Conservation (phyloP, 2,797 vertebrate species). For the Falco berigora region DNA sequence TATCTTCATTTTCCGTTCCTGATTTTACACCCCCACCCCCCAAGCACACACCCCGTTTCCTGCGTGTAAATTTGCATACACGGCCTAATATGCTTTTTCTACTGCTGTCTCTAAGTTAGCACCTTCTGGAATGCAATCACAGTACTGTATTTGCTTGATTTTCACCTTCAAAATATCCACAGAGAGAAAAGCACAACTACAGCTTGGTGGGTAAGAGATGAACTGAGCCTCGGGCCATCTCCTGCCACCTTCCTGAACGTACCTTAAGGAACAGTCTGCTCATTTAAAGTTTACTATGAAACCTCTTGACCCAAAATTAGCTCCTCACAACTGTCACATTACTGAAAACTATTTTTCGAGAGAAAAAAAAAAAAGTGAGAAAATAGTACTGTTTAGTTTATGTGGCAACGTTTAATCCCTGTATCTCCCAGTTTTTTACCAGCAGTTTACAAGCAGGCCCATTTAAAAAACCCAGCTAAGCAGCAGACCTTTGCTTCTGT, state of each 20-base stretch:
- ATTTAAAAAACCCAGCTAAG: neutral
- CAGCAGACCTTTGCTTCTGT: neutral
- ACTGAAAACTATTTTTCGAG: neutral
- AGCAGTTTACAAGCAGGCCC: neutral
- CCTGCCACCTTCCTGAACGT: fast-evolving
- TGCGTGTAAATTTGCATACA: neutral
- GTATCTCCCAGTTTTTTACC: neutral
- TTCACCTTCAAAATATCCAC: neutral
- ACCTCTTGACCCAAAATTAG: neutral
- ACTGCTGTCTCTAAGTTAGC: neutral
- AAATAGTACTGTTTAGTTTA: neutral
- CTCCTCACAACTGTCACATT: neutral
- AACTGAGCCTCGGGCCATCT: neutral
- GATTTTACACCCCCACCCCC: fast-evolving
- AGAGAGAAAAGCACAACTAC: neutral
- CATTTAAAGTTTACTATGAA: neutral
- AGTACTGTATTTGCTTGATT: neutral
- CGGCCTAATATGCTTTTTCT: neutral
- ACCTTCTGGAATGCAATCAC: neutral
- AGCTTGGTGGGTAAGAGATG: neutral
- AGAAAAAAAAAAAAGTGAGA: neutral
- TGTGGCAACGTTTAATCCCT: neutral
- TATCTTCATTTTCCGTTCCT: neutral
- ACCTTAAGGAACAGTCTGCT: neutral
- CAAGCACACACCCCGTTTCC: fast-evolving